Evolutionary conservation across 2,797 vertebrate genomes (phyloP).

Genomic region (Decapterus maruadsi): DNA sequence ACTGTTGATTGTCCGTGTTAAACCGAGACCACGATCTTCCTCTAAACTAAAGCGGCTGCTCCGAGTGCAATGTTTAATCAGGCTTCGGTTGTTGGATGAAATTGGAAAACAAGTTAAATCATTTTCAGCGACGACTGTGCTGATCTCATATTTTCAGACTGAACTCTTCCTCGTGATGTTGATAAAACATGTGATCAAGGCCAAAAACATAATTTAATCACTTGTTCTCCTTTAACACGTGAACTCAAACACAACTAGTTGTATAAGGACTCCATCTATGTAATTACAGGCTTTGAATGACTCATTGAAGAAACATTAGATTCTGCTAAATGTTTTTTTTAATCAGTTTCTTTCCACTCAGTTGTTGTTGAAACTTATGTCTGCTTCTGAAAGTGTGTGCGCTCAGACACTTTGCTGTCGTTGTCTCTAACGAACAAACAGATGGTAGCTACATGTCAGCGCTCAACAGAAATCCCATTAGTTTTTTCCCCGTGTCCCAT

Average conservation of each 20-base stretch:
- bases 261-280: not conserved
- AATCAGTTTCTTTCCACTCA: constrained; percentile 5
- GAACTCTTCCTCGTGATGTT: not conserved
- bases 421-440: constrained; percentile 25
- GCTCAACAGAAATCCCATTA: constrained; percentile 21
- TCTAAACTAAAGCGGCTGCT: not conserved
- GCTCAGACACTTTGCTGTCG: not conserved
- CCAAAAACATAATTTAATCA: not conserved
- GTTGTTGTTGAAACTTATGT: constrained; percentile 13
- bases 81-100: not conserved
- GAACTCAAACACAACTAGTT: not conserved
- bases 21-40: not conserved
- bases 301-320: not conserved
- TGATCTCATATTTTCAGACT: not conserved
- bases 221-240: not conserved
- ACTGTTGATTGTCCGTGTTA: not conserved
- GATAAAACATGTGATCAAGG: not conserved
- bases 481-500: not conserved
- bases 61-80: too few relatives aligned
- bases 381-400: constrained; percentile 13
- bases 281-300: not conserved
- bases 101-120: not conserved
- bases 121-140: not conserved
- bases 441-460: constrained; percentile 11
- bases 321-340: constrained; percentile 6